These are phyloP conservation scores for Rhabdophis nuchalis DNA, from an alignment of 2,797 vertebrate species.

Conservation along the genomic window DNA sequence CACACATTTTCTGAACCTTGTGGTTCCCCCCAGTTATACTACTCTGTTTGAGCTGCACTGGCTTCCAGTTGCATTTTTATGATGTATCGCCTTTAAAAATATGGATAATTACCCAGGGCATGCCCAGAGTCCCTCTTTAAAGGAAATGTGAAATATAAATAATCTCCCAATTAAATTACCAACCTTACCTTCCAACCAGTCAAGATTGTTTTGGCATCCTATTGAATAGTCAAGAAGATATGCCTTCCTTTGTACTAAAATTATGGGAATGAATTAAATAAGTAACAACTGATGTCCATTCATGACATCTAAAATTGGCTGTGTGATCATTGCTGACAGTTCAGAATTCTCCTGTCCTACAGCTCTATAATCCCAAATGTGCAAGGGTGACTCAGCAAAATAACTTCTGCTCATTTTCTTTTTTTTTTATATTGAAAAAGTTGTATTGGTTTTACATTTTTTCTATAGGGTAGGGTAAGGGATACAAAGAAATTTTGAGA, in stretches of 20 bases:
- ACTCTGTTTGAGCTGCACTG: background rate
- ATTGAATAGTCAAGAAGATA: background rate
- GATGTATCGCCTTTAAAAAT: background rate
- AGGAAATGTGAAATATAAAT: too few relatives aligned
- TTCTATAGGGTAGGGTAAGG: too few relatives aligned
- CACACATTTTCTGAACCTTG: background rate
- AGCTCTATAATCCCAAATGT: background rate
- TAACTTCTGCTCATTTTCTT: background rate
- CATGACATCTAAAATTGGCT: background rate
- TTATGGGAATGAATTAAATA: background rate
- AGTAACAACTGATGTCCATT: background rate
- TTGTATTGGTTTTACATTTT: too few relatives aligned
- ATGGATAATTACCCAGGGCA: background rate
- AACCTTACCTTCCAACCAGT: background rate
- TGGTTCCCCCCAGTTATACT: background rate
- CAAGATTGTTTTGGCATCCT: background rate
- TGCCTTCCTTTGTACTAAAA: background rate
- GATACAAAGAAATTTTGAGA: too few relatives aligned
- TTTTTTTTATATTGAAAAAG: too few relatives aligned
- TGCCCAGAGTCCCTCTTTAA: too few relatives aligned
- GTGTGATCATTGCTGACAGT: background rate
- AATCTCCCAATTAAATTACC: background rate
- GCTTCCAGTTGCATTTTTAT: background rate
- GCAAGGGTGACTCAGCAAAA: background rate
- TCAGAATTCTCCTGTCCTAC: background rate